Evolutionary conservation across 1,140 invertebrate genomes (phyloP).

Genomic region (Ceratina australensis): DNA sequence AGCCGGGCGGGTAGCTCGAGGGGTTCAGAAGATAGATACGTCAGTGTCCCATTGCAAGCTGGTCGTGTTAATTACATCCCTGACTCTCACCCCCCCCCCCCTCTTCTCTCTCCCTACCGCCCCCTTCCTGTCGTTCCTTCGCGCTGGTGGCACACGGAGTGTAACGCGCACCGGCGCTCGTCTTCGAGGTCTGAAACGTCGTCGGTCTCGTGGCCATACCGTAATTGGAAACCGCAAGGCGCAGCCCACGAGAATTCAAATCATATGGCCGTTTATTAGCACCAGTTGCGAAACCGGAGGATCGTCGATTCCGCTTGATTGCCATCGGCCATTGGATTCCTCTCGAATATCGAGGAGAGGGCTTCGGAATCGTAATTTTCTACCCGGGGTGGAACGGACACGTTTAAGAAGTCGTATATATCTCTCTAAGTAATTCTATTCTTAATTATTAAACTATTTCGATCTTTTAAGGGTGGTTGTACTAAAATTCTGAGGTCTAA

Average conservation of each 20-base stretch:
- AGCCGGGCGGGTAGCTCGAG: conserved; percentile 45
- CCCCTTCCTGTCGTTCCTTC: conserved; percentile 28
- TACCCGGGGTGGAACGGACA: too few species aligned
- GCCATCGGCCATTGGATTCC: conserved; percentile 20
- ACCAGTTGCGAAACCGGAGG: conserved; percentile 5
- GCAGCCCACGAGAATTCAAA: conserved; percentile 47
- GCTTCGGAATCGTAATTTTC: background rate
- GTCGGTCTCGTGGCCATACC: conserved; percentile 58
- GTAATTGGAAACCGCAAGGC: conserved; percentile 73
- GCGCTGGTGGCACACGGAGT: conserved; percentile 28
- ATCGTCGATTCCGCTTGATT: conserved; percentile 27
- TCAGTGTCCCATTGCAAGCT: conserved; percentile 69
- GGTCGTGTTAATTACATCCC: conserved; percentile 74
- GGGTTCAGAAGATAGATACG: conserved; percentile 70
- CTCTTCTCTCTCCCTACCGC: too few species aligned
- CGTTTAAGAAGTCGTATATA: too few species aligned
- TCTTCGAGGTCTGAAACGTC: conserved; percentile 69
- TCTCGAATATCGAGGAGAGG: background rate
- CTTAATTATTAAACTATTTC: too few species aligned
- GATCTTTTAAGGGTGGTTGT: too few species aligned
- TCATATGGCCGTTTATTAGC: conserved; percentile 40
- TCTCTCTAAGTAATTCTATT: too few species aligned
- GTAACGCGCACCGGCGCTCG: conserved; percentile 36
- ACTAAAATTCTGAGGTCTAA: too few species aligned
- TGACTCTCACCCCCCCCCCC: conserved; percentile 29